Base-by-base conservation (phyloP, 2,888 invertebrate genomes). In the Dorcus parallelipipedus region DNA sequence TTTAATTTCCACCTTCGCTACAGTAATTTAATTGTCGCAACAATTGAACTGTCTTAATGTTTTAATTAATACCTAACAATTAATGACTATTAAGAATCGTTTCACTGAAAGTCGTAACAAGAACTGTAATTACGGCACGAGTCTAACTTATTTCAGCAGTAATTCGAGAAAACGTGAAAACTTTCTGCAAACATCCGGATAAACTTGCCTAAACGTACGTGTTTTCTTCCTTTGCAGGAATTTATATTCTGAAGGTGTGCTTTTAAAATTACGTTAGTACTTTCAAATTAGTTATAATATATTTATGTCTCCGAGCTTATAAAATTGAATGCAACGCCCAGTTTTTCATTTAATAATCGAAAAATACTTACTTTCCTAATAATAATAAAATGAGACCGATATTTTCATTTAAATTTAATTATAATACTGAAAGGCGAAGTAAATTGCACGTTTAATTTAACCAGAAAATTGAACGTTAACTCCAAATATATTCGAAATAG, bases 121-220 rank as follows among this genome's bases (percentile, higher is more conserved):
- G 72, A 68, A 69, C 61, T 67, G 73, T 72, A 74, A 74, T 74
- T 74, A 73, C 73, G 65, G 64, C 26, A 33, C 26, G 26, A 38
- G 67, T 69, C 71, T 67, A 70, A 73, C 70, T 73, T 74, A 73
- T 73, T 73, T 69, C 72, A 57, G 71, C 65, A 65, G 73, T 73
- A 73, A 73, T 71, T 73, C 67, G 66, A 57, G 70, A 68, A 71
- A 71, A 71, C 71, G 73, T 66, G 71, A 64, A 73, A 74, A 74
- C 70, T 73, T 74, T 73, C 71, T 60, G 64, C 72, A 71, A 73
- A 71, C 71, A 72, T 71, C 71, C 71, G 73, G 71, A 70, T 71
- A 71, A 72, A 72, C 71, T 70, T 64, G 66, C 66, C 62, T 62
- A 62, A 65, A 68, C 65, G 69, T 70, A 69, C 70, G 71, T 73